A percentile compares a stretch with the other conserved stretches of the same genome.
Conservation (phyloP, 2,888 invertebrate species). For the Pilophorus perplexus region DNA sequence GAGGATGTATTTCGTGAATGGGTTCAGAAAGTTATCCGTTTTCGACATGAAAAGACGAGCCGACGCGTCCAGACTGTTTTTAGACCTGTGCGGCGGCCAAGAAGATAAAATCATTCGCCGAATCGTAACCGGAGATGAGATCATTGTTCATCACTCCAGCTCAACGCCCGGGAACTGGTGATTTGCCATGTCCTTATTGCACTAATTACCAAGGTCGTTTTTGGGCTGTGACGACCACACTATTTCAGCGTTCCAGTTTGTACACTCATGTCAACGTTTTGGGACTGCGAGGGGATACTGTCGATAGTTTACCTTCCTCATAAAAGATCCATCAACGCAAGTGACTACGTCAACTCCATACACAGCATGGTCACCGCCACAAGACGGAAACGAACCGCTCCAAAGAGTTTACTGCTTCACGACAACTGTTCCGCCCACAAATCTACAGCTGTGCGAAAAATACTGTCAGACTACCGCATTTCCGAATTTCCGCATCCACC, state of each 20-base stretch:
- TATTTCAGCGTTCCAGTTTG: background rate
- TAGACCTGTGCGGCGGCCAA: background rate
- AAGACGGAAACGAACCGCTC: background rate
- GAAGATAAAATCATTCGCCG: slow-evolving; percentile 15
- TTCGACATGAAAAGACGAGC: slow-evolving; percentile 2
- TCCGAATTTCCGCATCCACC: slow-evolving; percentile 13
- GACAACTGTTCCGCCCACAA: slow-evolving; percentile 25
- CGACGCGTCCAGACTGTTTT: slow-evolving; percentile 5
- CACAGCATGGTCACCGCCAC: background rate
- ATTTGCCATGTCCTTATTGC: no score
- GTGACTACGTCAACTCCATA: slow-evolving; percentile 7
- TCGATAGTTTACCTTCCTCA: background rate
- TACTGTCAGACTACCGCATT: background rate
- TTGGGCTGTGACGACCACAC: no score
- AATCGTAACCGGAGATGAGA: slow-evolving; percentile 21
- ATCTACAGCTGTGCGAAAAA: background rate
- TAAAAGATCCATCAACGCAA: slow-evolving; percentile 2
- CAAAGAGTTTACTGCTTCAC: slow-evolving; percentile 26
- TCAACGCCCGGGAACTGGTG: no score
- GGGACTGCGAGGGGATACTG: slow-evolving; percentile 25
- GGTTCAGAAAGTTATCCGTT: slow-evolving; percentile 1
- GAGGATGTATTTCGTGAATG: no score
- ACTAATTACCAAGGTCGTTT: no score
- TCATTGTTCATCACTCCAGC: background rate
- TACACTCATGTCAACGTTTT: slow-evolving; percentile 11